phyloP scores from a whole-genome alignment of 2,888 invertebrate species.

The Agriopis marginaria region DNA sequence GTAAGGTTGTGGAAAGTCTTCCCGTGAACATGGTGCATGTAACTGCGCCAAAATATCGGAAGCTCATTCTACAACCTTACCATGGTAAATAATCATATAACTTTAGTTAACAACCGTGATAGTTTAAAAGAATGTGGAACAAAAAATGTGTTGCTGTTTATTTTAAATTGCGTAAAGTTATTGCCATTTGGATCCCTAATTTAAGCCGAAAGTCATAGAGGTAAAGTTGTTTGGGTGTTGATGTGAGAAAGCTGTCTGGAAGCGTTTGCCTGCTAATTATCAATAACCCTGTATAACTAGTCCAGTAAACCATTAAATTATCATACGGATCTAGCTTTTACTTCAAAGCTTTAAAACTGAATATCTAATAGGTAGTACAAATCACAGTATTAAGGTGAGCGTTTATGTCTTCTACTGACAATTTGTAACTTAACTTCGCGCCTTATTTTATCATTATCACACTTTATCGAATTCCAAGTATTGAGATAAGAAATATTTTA shows the following conservation, averaged over 20 bases:
- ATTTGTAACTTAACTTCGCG: conserved; percentile 33
- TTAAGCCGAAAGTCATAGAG: too few species aligned
- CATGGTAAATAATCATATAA: too few species aligned
- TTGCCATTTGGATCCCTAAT: too few species aligned
- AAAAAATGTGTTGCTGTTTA: too few species aligned
- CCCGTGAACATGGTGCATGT: too few species aligned
- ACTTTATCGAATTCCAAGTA: conserved; percentile 54
- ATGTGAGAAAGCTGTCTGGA: not conserved
- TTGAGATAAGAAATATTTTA: conserved; percentile 56
- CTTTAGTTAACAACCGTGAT: too few species aligned
- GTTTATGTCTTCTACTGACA: conserved; percentile 31
- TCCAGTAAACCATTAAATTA: conserved; percentile 3
- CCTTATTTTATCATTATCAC: conserved; percentile 34
- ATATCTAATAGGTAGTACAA: conserved; percentile 18
- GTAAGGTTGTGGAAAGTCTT: too few species aligned
- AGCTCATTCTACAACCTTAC: too few species aligned
- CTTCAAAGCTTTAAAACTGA: conserved; percentile 8
- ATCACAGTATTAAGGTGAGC: conserved; percentile 25
- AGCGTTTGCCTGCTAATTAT: not conserved
- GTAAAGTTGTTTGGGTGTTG: too few species aligned
- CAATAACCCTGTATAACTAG: not conserved
- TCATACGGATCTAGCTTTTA: conserved; percentile 18
- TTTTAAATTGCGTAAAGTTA: too few species aligned
- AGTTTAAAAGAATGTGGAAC: too few species aligned
- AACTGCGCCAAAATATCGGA: too few species aligned